Evolutionary conservation across 2,797 vertebrate species (phyloP).

Genomic region (Myoxocephalus aenaeus): DNA sequence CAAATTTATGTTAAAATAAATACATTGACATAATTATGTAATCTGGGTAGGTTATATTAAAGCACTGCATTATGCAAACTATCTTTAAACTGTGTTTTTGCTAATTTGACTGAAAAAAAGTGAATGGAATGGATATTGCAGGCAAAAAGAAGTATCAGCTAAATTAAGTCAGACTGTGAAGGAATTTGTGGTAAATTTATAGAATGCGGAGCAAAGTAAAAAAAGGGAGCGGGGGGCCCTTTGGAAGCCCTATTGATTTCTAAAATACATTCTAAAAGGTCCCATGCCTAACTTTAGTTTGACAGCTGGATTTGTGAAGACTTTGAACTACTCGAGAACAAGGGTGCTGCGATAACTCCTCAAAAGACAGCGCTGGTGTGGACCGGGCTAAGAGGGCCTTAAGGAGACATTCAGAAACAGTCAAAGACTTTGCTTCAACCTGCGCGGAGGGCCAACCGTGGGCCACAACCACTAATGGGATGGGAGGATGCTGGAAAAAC

Average conservation of each 20-base stretch:
- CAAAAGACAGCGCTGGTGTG: constrained; percentile 63
- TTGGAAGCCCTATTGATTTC: constrained; percentile 74
- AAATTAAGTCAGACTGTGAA: constrained; percentile 30
- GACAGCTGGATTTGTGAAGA: constrained; percentile 78
- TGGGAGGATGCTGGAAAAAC: constrained; percentile 81
- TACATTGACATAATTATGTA: neutral
- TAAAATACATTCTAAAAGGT: constrained; percentile 80
- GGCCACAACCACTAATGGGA: constrained; percentile 78
- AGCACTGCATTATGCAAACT: neutral
- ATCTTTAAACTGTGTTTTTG: neutral
- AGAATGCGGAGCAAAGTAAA: constrained; percentile 48
- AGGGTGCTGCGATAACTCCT: constrained; percentile 61
- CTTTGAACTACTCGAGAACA: constrained; percentile 76
- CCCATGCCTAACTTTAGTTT: constrained; percentile 70
- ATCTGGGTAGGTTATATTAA: neutral
- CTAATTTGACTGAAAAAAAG: constrained; percentile 5
- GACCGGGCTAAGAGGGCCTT: constrained; percentile 74
- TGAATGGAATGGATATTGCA: neutral
- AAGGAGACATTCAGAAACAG: constrained; percentile 69
- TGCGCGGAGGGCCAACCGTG: constrained; percentile 67
- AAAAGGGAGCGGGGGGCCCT: constrained; percentile 39
- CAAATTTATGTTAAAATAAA: neutral
- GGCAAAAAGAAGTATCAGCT: constrained; percentile 5
- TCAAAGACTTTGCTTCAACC: constrained; percentile 59
- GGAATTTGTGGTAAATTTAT: constrained; percentile 64